Base-by-base conservation (phyloP, 2,888 invertebrate species). In the Cerastoderma edule region DNA sequence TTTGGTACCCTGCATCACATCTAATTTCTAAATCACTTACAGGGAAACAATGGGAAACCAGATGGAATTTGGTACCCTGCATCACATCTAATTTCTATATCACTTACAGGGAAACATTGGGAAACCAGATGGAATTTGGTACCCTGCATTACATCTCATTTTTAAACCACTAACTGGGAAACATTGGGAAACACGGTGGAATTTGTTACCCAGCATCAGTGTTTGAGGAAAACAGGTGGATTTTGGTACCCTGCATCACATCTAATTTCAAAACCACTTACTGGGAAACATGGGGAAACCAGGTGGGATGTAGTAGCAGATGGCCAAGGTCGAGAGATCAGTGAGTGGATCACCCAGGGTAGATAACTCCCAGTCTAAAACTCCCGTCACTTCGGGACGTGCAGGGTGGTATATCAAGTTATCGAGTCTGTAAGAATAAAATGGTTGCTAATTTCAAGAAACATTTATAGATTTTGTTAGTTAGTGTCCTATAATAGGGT, bases 311-410 rank as follows among this genome's bases (percentile, higher is more conserved):
- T 91, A 90, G 77, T 92, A 90, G 30, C 77, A 71, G 39, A 90
- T 72, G 63, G 85, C 86, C 66, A 88, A 88, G 3, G 91, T 92
- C 22, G 92, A 92, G 50, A 93, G 86, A 83, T 93, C 93, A 27
- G 92, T 87, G 13, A 93, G 74, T 4, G 93, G 93, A 82, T 93
- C 93, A 27, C 93, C 93, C 19, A 93, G 87, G 3, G 93, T 93
- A 2, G 93, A 93, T 35, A 93, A 83, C 82, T 93, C 93, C 93
- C 93, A 94, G 85, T 93, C 93, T 24, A 93, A 83, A 16, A 93
- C 91, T 30, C 92, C 93, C 35, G 91, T 83, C 8, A 93, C 92
- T 64, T 92, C 91, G 33, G 87, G 87, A 35, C 85, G 87, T 8
- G 83, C 84, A 2, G 89, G 90, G 70, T 93, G 89, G 80, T 91